Percentiles rank a stretch among this genome's conserved stretches.
Evolutionary conservation across 2,888 invertebrate species (phyloP).

Genomic region (Ormyrus labotus): DNA sequence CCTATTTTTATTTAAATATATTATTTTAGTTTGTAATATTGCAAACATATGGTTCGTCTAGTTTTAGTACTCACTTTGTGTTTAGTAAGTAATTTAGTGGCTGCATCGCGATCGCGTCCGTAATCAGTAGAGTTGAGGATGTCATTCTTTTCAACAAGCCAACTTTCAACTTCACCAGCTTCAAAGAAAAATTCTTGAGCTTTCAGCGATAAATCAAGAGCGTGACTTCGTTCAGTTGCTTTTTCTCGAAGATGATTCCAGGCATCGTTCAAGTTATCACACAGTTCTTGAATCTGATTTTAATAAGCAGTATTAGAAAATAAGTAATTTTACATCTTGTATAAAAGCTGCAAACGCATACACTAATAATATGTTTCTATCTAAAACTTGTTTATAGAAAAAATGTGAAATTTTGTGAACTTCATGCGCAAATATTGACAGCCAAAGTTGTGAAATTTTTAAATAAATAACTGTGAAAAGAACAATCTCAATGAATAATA

Average conservation of each 20-base stretch:
- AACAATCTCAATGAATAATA: constrained; percentile 19
- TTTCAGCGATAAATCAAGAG: constrained; percentile 89
- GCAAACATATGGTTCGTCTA: constrained; percentile 1
- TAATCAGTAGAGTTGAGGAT: constrained; percentile 89
- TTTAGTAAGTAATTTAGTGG: constrained; percentile 94
- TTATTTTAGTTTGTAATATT: neutral
- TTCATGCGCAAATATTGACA: constrained; percentile 46
- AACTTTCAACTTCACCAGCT: constrained; percentile 93
- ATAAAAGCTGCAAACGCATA: constrained; percentile 18
- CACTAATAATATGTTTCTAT: neutral
- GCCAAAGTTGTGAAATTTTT: constrained; percentile 24
- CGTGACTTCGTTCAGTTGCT: constrained; percentile 84
- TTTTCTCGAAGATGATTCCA: constrained; percentile 86
- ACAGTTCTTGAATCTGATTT: constrained; percentile 84
- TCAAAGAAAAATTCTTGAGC: constrained; percentile 96
- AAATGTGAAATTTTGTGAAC: constrained; percentile 21
- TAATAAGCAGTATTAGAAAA: constrained; percentile 1
- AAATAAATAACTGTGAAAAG: constrained; percentile 10
- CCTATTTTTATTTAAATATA: constrained; percentile 76
- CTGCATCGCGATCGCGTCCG: constrained; percentile 92
- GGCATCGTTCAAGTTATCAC: constrained; percentile 82
- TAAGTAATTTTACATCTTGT: neutral
- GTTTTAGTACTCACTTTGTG: constrained; percentile 84
- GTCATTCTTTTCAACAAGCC: constrained; percentile 92
- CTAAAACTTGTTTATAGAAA: neutral